A percentile compares a stretch with the other conserved stretches of the same genome.
These are phyloP conservation scores for Eupelmus urozonus DNA, from an alignment of 2,888 invertebrate genomes.

Conservation along the genomic window DNA sequence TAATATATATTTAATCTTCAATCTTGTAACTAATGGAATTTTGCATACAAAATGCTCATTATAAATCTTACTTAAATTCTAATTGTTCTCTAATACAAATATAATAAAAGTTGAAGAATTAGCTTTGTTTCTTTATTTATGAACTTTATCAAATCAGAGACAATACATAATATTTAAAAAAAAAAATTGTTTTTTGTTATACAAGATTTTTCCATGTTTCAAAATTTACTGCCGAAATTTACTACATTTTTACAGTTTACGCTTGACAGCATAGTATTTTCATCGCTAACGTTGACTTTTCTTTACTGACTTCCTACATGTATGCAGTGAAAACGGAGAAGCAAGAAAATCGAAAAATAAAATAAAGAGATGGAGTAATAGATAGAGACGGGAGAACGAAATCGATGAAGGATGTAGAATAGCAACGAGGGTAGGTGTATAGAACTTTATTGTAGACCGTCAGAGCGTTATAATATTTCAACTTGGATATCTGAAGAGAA, in stretches of 20 bases:
- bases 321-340: not conserved
- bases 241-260: not conserved
- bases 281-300: not conserved
- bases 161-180: too few relatives aligned
- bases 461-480: conserved; percentile 37
- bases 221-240: not conserved
- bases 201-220: not conserved
- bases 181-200: not conserved
- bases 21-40: too few relatives aligned
- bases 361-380: not conserved
- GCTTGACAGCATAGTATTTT: not conserved
- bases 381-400: not conserved
- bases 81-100: too few relatives aligned
- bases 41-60: too few relatives aligned
- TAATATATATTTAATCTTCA: too few relatives aligned
- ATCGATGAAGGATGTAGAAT: conserved; percentile 8
- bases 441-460: conserved; percentile 23
- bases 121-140: too few relatives aligned
- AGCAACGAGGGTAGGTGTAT: not conserved
- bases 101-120: too few relatives aligned
- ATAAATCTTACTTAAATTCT: too few relatives aligned
- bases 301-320: not conserved
- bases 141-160: too few relatives aligned
- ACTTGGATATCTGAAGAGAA: conserved; percentile 10
- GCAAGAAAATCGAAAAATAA: not conserved